A percentile compares a stretch with the other conserved stretches of the same genome.
Evolutionary conservation across 2,797 vertebrate genomes (phyloP).

Genomic region (Caiman crocodilus): DNA sequence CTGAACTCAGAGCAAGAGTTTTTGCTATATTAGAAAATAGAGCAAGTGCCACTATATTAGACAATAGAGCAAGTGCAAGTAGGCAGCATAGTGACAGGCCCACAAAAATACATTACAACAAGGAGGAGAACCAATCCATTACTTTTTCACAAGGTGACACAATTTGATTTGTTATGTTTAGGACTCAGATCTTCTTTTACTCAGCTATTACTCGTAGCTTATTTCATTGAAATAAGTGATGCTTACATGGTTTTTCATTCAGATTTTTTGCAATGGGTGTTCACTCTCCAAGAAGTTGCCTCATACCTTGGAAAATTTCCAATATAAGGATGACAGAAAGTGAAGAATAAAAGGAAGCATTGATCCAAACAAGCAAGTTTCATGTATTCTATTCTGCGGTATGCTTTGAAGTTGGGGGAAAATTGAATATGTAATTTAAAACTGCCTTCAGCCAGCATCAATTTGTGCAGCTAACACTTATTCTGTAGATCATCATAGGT

Average conservation of each 20-base stretch:
- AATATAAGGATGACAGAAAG: slow-evolving; percentile 67
- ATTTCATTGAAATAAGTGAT: slow-evolving; percentile 60
- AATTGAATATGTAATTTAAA: slow-evolving; percentile 23
- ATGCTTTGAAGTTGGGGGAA: slow-evolving; percentile 69
- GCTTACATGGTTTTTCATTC: slow-evolving; percentile 57
- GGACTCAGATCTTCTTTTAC: slow-evolving; percentile 8
- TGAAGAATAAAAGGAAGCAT: slow-evolving; percentile 60
- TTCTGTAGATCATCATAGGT: slow-evolving; percentile 41
- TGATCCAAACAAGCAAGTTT: slow-evolving; percentile 66
- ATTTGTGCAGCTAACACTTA: slow-evolving; percentile 55
- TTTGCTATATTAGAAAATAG: slow-evolving; percentile 43
- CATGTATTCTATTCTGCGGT: slow-evolving; percentile 61
- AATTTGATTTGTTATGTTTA: background rate
- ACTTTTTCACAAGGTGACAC: slow-evolving; percentile 8
- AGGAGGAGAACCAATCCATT: slow-evolving; percentile 15
- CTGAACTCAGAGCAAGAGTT: slow-evolving; percentile 51
- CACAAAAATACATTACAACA: slow-evolving; percentile 13
- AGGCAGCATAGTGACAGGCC: background rate
- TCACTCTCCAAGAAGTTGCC: slow-evolving; percentile 73
- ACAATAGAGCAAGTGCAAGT: background rate
- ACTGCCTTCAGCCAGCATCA: slow-evolving; percentile 50
- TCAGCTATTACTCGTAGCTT: slow-evolving; percentile 63
- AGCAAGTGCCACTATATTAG: slow-evolving; percentile 7
- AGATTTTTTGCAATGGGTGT: slow-evolving; percentile 65
- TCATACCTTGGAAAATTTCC: slow-evolving; percentile 59